Evolutionary conservation across 2,113 vertebrate genomes (phyloP).

Genomic region (Cheilinus undulatus): DNA sequence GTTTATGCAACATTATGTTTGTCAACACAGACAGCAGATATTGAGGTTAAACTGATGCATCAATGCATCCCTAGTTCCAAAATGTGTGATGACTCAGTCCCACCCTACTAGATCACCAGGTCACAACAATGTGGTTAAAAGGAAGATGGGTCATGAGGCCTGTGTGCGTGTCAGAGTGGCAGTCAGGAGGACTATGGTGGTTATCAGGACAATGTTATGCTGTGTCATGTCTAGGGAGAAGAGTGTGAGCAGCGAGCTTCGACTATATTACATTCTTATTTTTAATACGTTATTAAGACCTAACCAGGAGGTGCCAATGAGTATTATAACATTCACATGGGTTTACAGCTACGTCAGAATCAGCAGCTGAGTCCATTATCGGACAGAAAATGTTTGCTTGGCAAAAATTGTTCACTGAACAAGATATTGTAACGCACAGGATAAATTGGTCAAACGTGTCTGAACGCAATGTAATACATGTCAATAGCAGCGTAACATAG

Average conservation of each 20-base stretch:
- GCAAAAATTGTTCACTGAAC: neutral
- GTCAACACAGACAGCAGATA: too few relatives aligned
- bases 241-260: too few relatives aligned
- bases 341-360: too few relatives aligned
- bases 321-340: neutral
- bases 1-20: too few relatives aligned
- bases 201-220: conserved; percentile 8
- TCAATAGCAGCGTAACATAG: neutral
- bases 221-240: conserved; percentile 15
- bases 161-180: neutral
- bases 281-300: too few relatives aligned
- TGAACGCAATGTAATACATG: neutral
- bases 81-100: too few relatives aligned
- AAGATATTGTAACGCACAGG: neutral
- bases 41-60: too few relatives aligned
- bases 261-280: too few relatives aligned
- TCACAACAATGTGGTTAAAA: neutral
- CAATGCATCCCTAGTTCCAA: too few relatives aligned
- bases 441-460: neutral
- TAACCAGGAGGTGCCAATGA: too few relatives aligned
- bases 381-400: neutral
- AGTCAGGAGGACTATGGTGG: conserved; percentile 25
- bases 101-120: too few relatives aligned
- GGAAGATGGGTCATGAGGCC: neutral
- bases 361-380: neutral